Base-by-base conservation (phyloP, 2,113 vertebrate genomes). In the Cochlearius cochlearius region DNA sequence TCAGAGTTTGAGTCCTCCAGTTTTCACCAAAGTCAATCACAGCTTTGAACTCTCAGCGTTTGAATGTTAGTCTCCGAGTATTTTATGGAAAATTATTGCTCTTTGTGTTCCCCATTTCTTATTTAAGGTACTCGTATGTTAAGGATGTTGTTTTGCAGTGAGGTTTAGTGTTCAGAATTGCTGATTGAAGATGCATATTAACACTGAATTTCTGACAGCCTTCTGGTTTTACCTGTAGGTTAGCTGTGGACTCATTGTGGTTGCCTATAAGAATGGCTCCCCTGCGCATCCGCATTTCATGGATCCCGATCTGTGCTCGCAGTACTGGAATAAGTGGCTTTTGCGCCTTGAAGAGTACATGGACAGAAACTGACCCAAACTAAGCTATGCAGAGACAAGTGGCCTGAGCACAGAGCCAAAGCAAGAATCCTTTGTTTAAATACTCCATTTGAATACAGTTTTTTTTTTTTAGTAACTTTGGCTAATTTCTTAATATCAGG, bases 201-300 rank as follows among this genome's bases (percentile, higher is more conserved):
- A 22, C 36, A 8, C 10, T 68, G 39, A 68, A 34, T 68, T 64
- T 41, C 36, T 97, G 75, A 41, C 83, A 67, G 17, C 36, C 10
- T 43, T 39, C 36, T 92, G 10, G 77, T 79, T 92, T 79, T 81
- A 27, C 52, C 87, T 58, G 21, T 94, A 99, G 99, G 99, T 99
- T 84, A 97, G 97, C 64, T 98, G 98, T 75, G 99, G 99, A n/a
- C 98, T 99, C 71, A 98, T 99, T 32, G 99, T 99, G 43, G 98
- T 99, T 18, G 99, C 99, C 50, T 99, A 99, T 91, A 99, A 99
- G 95, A 98, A 99, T 0, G 99, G 99, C 17, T 98, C 98, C 15
- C 99, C 99, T 1, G 99, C 98, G 5, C 99, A 99, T 4, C 86
- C 98, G 1, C 99, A 99, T 85, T 97, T 98, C 96, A 97, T 99